Evolutionary conservation across 2,888 invertebrate species (phyloP).

Genomic region (Ctenicera cuprea): DNA sequence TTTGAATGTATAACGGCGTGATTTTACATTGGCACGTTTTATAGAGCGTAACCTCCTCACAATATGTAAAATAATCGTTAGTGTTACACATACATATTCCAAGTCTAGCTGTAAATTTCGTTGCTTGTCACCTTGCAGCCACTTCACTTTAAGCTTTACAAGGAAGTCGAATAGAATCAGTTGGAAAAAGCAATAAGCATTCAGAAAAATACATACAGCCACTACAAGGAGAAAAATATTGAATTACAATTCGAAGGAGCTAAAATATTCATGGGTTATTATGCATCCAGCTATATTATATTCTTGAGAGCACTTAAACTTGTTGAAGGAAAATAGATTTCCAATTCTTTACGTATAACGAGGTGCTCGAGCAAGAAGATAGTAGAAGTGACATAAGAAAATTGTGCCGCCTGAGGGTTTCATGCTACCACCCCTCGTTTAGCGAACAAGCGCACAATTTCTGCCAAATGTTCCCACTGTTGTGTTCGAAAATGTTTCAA

Average conservation of each 20-base stretch:
- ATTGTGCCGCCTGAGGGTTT: conserved; percentile 29
- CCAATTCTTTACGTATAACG: conserved; percentile 45
- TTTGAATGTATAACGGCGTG: too few relatives aligned
- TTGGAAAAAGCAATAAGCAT: conserved; percentile 4
- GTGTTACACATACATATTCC: conserved; percentile 6
- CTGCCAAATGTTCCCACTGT: conserved; percentile 24
- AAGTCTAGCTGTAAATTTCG: not conserved
- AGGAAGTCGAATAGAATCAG: conserved; percentile 18
- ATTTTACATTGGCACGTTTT: too few relatives aligned
- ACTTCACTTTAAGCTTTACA: not conserved
- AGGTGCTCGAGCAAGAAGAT: conserved; percentile 33
- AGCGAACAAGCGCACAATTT: conserved; percentile 27
- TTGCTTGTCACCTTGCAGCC: conserved; percentile 13
- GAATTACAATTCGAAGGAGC: conserved; percentile 1
- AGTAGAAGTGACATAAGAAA: conserved; percentile 38
- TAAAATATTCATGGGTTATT: conserved; percentile 33
- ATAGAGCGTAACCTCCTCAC: not conserved
- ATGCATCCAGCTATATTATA: conserved; percentile 27
- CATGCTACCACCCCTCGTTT: conserved; percentile 10
- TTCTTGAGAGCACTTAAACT: conserved; percentile 32
- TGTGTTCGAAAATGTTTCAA: conserved; percentile 27
- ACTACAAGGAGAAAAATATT: conserved; percentile 22
- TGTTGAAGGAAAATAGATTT: conserved; percentile 43
- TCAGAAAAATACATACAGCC: conserved; percentile 3
- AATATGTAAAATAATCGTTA: not conserved